Conservation (phyloP, 2,113 vertebrate species). For the Gallinago undulata region DNA sequence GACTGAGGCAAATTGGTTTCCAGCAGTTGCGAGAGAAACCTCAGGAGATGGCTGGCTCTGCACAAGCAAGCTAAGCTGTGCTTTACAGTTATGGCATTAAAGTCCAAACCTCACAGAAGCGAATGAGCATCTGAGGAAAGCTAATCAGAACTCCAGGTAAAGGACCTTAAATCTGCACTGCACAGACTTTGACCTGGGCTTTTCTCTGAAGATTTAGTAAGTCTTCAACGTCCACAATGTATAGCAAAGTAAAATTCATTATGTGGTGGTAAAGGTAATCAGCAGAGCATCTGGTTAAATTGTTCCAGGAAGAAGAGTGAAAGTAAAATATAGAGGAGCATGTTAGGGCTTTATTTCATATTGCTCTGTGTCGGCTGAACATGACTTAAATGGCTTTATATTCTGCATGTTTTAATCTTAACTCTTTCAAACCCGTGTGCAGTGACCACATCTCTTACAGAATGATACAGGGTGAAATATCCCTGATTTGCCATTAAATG, state of each 20-base stretch:
- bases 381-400: constrained; percentile 19
- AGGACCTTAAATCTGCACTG: constrained; percentile 58
- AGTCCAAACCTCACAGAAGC: constrained; percentile 61
- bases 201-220: constrained; percentile 60
- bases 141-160: constrained; percentile 64
- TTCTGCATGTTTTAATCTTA: constrained; percentile 15
- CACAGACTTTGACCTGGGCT: constrained; percentile 24
- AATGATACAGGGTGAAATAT: background rate
- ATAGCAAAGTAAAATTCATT: constrained; percentile 52
- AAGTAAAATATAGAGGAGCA: constrained; percentile 26
- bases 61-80: constrained; percentile 61
- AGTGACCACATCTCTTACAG: background rate
- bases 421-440: background rate
- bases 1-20: constrained; percentile 68
- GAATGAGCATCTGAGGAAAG: constrained; percentile 67
- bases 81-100: constrained; percentile 63
- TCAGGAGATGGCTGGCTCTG: constrained; percentile 54
- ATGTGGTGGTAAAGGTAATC: constrained; percentile 35
- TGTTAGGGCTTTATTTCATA: constrained; percentile 36
- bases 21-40: constrained; percentile 62
- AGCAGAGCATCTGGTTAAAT: constrained; percentile 52
- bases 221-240: constrained; percentile 25
- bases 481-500: background rate
- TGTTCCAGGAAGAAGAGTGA: constrained; percentile 39
- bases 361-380: constrained; percentile 5